Conservation (phyloP, 2,888 invertebrate genomes). For the Penaeus monodon region DNA sequence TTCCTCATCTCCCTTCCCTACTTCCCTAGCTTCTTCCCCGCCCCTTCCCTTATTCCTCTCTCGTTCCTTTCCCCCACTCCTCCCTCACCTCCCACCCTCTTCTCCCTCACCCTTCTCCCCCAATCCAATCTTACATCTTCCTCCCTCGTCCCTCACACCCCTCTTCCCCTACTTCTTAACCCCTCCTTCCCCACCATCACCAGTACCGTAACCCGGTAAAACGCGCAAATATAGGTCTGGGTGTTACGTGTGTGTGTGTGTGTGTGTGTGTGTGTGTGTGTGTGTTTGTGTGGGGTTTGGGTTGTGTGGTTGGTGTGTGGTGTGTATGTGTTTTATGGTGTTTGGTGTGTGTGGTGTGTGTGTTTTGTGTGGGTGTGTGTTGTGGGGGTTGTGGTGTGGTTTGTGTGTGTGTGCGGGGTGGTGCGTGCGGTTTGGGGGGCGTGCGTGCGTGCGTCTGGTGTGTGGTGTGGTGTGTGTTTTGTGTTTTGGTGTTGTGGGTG, state of each 20-base stretch:
- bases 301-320: too few species aligned
- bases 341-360: too few species aligned
- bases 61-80: neutral
- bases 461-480: too few species aligned
- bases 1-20: neutral
- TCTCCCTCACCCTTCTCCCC: neutral
- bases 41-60: neutral
- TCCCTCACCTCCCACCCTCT: neutral
- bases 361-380: neutral
- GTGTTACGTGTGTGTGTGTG: conserved; percentile 4
- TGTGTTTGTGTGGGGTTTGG: conserved; percentile 1
- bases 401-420: too few species aligned
- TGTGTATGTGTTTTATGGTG: too few species aligned
- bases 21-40: neutral
- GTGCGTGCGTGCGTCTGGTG: too few species aligned
- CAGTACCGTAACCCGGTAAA: neutral
- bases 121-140: neutral
- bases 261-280: conserved; percentile 16
- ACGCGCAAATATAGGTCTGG: neutral
- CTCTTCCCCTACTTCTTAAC: neutral
- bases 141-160: neutral
- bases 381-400: neutral
- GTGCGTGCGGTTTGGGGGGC: too few species aligned
- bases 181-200: neutral
- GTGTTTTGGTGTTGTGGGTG: too few species aligned